phyloP scores from a whole-genome alignment of 2,797 vertebrate species.

The Dendrocincla tyrannina region DNA sequence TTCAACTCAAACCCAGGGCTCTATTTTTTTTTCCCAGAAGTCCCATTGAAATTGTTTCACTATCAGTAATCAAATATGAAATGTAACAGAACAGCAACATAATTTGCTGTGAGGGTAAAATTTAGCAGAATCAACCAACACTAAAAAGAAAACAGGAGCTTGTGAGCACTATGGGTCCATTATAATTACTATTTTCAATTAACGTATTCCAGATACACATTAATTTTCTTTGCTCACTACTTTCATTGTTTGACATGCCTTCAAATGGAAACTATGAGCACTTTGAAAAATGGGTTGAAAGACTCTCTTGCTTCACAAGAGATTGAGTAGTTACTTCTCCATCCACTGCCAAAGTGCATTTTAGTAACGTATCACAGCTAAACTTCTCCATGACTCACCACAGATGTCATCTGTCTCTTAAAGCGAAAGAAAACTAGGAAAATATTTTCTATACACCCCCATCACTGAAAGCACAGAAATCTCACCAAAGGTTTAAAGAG shows the following conservation, averaged over 20 bases:
- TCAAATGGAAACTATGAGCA: slow-evolving; percentile 32
- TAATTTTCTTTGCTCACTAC: slow-evolving; percentile 48
- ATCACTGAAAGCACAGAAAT: neutral
- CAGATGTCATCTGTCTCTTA: neutral
- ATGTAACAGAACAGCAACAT: slow-evolving; percentile 18
- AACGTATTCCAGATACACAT: slow-evolving; percentile 24
- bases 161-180: neutral
- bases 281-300: slow-evolving; percentile 59
- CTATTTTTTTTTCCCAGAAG: neutral
- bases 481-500: neutral
- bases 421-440: slow-evolving; percentile 2
- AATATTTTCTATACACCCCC: neutral
- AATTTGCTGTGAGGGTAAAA: slow-evolving; percentile 40
- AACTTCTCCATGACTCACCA: slow-evolving; percentile 37
- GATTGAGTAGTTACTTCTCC: slow-evolving; percentile 24
- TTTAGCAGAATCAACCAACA: slow-evolving; percentile 38
- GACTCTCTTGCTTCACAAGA: neutral
- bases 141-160: slow-evolving; percentile 29
- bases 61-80: slow-evolving; percentile 26
- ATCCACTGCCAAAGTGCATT: slow-evolving; percentile 30
- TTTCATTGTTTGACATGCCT: slow-evolving; percentile 38
- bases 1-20: neutral
- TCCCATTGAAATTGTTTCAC: slow-evolving; percentile 15
- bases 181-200: slow-evolving; percentile 64
- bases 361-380: slow-evolving; percentile 23